Conservation (phyloP, 1,140 invertebrate species). For the Hylyphantes graminicola region DNA sequence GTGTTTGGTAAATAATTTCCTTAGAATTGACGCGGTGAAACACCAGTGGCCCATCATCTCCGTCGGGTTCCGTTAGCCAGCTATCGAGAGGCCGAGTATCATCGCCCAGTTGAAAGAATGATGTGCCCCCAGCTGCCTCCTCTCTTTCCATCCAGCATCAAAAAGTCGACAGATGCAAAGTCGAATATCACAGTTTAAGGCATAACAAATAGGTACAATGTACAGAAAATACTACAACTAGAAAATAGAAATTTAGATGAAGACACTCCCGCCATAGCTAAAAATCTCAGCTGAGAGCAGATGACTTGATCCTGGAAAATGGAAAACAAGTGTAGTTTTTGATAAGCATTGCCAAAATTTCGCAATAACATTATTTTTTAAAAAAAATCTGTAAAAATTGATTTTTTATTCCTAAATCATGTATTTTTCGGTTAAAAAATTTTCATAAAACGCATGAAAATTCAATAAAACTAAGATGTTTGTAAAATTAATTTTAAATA, state of each 20-base stretch:
- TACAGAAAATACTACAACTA: constrained; percentile 32
- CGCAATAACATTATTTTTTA: no score
- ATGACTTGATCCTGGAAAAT: no score
- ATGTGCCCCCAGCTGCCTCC: constrained; percentile 54
- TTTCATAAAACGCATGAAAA: no score
- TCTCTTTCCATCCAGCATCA: constrained; percentile 58
- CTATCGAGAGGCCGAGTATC: constrained; percentile 49
- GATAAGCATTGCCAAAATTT: no score
- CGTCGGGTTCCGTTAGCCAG: constrained; percentile 67
- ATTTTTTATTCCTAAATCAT: no score
- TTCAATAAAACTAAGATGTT: no score
- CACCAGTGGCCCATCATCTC: constrained; percentile 76
- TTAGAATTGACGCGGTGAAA: constrained; percentile 94
- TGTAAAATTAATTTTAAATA: no score
- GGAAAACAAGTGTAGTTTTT: no score
- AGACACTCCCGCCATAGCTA: constrained; percentile 50
- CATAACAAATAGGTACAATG: constrained; percentile 20
- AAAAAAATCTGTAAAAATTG: no score
- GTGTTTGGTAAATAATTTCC: constrained; percentile 92
- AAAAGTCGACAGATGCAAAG: constrained; percentile 35
- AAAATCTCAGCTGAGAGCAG: constrained; percentile 28
- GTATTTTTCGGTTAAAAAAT: no score
- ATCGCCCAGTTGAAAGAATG: constrained; percentile 58
- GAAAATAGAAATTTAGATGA: background rate
- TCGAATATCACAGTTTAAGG: constrained; percentile 53